phyloP scores from a whole-genome alignment of 1,140 invertebrate genomes.

The Teleogryllus occipitalis region DNA sequence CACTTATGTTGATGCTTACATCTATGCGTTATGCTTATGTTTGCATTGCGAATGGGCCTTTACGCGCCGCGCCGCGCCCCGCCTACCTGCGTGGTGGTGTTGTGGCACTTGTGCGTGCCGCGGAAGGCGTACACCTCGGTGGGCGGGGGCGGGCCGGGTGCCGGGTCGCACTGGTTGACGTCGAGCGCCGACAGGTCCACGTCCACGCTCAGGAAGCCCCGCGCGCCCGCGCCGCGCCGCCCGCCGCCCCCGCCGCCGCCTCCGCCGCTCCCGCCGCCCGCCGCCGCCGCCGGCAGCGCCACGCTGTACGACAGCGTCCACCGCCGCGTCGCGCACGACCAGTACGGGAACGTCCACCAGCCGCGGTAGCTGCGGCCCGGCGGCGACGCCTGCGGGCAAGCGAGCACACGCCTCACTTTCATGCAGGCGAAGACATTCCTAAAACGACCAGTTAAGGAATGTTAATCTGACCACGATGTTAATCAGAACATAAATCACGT shows the following conservation, averaged over 20 bases:
- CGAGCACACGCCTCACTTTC: too few species aligned
- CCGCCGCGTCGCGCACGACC: constrained; percentile 56
- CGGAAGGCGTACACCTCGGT: constrained; percentile 57
- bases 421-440: too few species aligned
- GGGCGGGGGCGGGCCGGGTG: constrained; percentile 20
- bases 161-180: constrained; percentile 75
- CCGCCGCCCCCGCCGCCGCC: too few species aligned
- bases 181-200: constrained; percentile 73
- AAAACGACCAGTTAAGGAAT: too few species aligned
- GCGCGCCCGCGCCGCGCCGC: constrained; percentile 52
- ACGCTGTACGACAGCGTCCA: constrained; percentile 75
- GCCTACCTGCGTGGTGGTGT: constrained; percentile 61
- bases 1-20: too few species aligned
- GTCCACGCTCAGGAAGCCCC: constrained; percentile 73
- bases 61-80: not conserved
- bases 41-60: too few species aligned
- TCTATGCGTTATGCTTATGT: too few species aligned
- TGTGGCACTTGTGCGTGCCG: constrained; percentile 79
- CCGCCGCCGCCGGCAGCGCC: constrained; percentile 51
- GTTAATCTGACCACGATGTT: too few species aligned
- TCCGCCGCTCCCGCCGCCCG: constrained; percentile 57
- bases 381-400: constrained; percentile 30
- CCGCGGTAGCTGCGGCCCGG: constrained; percentile 50
- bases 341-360: constrained; percentile 75
- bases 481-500: too few species aligned